Base-by-base conservation (phyloP, 2,888 invertebrate species). In the Helobdella robusta region DNA sequence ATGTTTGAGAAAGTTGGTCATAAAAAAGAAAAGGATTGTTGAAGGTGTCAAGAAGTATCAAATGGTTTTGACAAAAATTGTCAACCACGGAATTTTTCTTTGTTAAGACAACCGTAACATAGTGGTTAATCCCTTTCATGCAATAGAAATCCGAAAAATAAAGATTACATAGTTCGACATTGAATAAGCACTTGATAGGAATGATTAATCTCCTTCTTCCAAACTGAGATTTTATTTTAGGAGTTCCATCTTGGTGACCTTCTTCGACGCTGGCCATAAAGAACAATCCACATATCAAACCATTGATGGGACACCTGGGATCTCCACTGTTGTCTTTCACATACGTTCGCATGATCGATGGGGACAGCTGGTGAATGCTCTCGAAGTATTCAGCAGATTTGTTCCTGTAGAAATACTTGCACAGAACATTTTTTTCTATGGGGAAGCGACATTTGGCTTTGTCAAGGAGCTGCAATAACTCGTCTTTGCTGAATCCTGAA, bases 101-200 rank as follows among this genome's bases (percentile, higher is more conserved):
- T 8, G 67, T 65, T 36, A 67, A 5, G 6, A 67, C 67, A 28
- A 67, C 28, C 6, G 67, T 67, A 20, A 67, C 65, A 48, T 67
- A 65, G 20, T 67, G 67, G 8, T 8, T 30, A 25, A 28, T 18
- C n/a, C 40, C 52, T 6, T 54, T 6, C 60, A 62, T 54, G 46
- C 66, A 66, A 28, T 62, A 66, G 61, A 62, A 62, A 52, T 66
- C 66, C 3, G 66, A 50, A 30, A 66, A 66, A 40, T 66, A 66
- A 35, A 66, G 34, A 30, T 66, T 61, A 28, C 32, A n/a, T n/a
- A n/a, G 5, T n/a, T 56, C 30, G 23, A 32, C 30, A 56, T 56
- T 56, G 11, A 63, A 23, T 2, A 63, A n/a, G 6, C 34, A 8
- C 3, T 52, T 18, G n/a, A n/a, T 35, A n/a, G 52, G 52, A 32